These are phyloP conservation scores for Planococcus citri DNA, from an alignment of 1,140 invertebrate genomes.

Conservation along the genomic window DNA sequence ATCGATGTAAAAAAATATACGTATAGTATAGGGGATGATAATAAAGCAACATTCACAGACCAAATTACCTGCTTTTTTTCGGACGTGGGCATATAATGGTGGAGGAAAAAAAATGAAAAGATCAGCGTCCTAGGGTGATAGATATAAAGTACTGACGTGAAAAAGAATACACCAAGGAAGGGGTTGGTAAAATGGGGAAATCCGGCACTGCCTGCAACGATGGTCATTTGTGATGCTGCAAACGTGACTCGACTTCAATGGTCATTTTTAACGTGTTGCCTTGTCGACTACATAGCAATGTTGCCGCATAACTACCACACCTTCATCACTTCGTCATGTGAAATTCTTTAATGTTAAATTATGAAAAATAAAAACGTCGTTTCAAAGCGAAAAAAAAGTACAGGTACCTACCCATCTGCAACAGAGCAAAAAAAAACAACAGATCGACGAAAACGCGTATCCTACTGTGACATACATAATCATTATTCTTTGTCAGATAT, in stretches of 20 bases:
- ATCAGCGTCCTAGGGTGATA: not conserved
- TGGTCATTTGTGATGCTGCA: not conserved
- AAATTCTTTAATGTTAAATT: not conserved
- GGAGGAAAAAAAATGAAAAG: conserved; percentile 4
- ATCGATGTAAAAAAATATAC: not conserved
- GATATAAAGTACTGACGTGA: not conserved
- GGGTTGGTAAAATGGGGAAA: not conserved
- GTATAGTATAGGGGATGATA: too few species aligned
- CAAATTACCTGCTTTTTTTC: not conserved
- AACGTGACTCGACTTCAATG: not conserved
- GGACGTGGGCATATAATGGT: not conserved
- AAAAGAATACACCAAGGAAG: not conserved
- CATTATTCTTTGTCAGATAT: conserved; percentile 19
- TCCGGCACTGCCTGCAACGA: not conserved
- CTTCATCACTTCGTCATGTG: not conserved
- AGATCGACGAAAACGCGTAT: not conserved
- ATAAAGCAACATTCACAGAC: not conserved
- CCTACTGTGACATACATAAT: conserved; percentile 17
- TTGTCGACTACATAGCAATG: not conserved
- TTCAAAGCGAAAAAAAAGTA: not conserved
- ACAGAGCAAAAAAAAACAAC: not conserved
- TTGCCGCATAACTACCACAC: not conserved
- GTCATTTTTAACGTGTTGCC: not conserved
- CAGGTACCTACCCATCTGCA: not conserved
- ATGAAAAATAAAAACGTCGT: not conserved